These are phyloP conservation scores for Cheilosia soror DNA, from an alignment of 2,888 invertebrate species.

Conservation along the genomic window DNA sequence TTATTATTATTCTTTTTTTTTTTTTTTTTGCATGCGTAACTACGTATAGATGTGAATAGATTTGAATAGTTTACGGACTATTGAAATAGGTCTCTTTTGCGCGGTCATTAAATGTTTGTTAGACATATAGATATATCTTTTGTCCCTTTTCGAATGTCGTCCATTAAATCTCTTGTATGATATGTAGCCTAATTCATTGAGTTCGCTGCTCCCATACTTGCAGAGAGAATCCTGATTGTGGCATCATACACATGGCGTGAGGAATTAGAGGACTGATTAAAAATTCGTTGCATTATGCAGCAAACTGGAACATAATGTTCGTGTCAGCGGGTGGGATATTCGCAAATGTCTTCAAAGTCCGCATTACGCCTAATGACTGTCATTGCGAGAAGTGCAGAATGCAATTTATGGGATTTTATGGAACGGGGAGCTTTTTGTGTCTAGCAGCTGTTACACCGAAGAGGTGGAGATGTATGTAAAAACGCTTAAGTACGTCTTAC, in stretches of 20 bases:
- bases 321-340: conserved; percentile 7
- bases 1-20: not conserved
- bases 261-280: conserved; percentile 71
- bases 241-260: conserved; percentile 32
- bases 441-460: conserved; percentile 15
- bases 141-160: conserved; percentile 34
- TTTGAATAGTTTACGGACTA: conserved; percentile 23
- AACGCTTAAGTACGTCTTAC: too few relatives aligned
- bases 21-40: not conserved
- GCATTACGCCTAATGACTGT: conserved; percentile 44
- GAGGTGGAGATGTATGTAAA: conserved; percentile 21
- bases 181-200: conserved; percentile 36
- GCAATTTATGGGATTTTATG: not conserved
- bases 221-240: conserved; percentile 5
- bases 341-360: conserved; percentile 24
- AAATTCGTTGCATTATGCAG: conserved; percentile 61
- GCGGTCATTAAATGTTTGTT: conserved; percentile 62
- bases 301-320: conserved; percentile 33
- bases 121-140: conserved; percentile 32
- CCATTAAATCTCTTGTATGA: conserved; percentile 37
- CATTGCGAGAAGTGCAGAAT: conserved; percentile 18
- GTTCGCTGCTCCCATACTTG: conserved; percentile 20
- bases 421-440: conserved; percentile 5
- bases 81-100: conserved; percentile 54
- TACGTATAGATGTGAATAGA: not conserved